Base-by-base conservation (phyloP, 2,888 invertebrate species). In the Icerya purchasi region DNA sequence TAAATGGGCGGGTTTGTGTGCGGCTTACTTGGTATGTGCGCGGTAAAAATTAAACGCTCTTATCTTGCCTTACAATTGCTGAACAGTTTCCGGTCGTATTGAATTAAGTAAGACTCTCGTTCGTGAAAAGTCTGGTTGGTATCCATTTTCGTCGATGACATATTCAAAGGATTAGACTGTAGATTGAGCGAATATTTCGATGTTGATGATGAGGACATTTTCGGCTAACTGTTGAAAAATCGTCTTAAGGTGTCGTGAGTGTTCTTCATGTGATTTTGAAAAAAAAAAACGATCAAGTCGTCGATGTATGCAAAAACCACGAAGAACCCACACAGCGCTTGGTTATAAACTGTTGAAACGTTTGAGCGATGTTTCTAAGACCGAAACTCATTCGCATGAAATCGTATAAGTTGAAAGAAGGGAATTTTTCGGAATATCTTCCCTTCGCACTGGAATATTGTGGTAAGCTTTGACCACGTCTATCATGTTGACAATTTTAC, bases 401-500 rank as follows among this genome's bases (percentile, higher is more conserved):
- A 56, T 64, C 63, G 71, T 67, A 71, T 2, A 71, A 60, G 3
- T 69, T 70, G 57, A 70, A 67, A 1, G 70, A 70, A 2, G 71
- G 71, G 2, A 53, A 2, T 64, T 64, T 58, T 62, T 65, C 8
- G 53, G 52, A 22, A 65, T 61, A 56, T 64, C 63, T 18, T 61
- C 61, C 20, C 25, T 51, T 3, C 22, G 57, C 19, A 72, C 66
- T 2, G 70, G 71, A 3, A 74, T 71, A 54, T 72, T 69, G 58
- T 70, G 66, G 59, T 68, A 75, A 0, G 70, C 71, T n/a, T 65
- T 58, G 3, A 64, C 63, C 21, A 71, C 63, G 63, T 71, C 70
- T 2, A 71, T 62, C 14, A 60, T 66, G 2, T 67, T 65, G 58
- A 69, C 69, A 20, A 69, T 59, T 1, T 53, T 65, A 18, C 64